Evolutionary conservation across 2,888 invertebrate genomes (phyloP), one percentile per base, ranked within the genome.

Genomic region (Rhynchonema sp.): DNA sequence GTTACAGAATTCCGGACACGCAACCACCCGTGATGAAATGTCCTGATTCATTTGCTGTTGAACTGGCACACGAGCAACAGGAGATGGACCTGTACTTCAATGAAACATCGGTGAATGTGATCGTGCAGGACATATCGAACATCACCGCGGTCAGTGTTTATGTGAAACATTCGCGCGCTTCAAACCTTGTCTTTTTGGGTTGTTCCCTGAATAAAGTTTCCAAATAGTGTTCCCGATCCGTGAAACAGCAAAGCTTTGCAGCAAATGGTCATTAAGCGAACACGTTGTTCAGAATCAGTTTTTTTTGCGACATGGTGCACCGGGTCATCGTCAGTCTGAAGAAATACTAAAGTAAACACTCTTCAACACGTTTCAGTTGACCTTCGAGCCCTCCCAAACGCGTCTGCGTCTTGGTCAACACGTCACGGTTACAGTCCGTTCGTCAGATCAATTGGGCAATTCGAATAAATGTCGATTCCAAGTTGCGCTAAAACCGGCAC

Each of bases 21-120:
- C 66, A 66, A 46, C 69, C 71, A 17, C 73, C 72, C 1, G 67
- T 72, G 6, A 64, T 72, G 62, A 70, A 70, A 29, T 72, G 72
- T 57, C 73, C 72, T 1, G 70, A 70, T 54, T 72, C 72, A 1
- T 72, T 69, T 60, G 62, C 65, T 1, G 62, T 72, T 6, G 67
- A 66, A 28, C 65, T 66, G 30, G 63, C 61, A 26, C 65, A 65
- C 1, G 62, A 66, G 26, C 65, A 64, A 1, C 38, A 59, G 23
- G 46, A 46, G 6, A 29, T 60, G 30, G 46, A 62, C 22, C 49
- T 73, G 1, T 57, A 63, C 38, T 72, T 72, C 65, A 70, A 72
- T 59, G 65, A 65, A 49, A 63, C 66, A 1, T 66, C 66, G 1
- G 69, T 71, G 6, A 57, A 65, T 30, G 58, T 72, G 60, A 68